Conservation (phyloP, 2,113 vertebrate species). For the Rhinoderma darwinii region DNA sequence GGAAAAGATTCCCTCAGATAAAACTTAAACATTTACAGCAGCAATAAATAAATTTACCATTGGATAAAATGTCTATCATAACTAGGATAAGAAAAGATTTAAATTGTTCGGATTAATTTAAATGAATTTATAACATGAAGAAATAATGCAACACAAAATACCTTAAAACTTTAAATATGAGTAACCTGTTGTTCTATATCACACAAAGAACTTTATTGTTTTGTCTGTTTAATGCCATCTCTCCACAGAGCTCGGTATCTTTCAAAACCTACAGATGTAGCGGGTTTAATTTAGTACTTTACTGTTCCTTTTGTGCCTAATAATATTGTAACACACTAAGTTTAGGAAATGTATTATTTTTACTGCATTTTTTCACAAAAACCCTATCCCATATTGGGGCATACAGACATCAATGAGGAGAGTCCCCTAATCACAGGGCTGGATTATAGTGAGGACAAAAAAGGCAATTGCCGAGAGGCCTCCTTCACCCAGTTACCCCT, state of each 20-base stretch:
- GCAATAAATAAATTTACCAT: not conserved
- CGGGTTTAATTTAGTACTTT: too few relatives aligned
- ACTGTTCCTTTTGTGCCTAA: not conserved
- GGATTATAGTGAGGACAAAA: too few relatives aligned
- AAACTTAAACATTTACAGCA: not conserved
- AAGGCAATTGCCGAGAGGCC: too few relatives aligned
- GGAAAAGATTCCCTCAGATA: not conserved
- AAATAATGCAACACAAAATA: not conserved
- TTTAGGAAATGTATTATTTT: not conserved
- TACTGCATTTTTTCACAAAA: not conserved
- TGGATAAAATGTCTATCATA: constrained; percentile 11
- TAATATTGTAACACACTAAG: not conserved
- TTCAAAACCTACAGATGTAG: not conserved
- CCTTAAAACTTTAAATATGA: not conserved
- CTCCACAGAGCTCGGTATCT: not conserved
- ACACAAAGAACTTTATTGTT: not conserved
- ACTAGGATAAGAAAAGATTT: not conserved
- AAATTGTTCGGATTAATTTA: not conserved
- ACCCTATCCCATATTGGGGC: too few relatives aligned
- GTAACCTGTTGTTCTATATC: not conserved
- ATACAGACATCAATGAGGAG: too few relatives aligned
- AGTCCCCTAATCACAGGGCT: too few relatives aligned
- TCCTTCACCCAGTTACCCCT: too few relatives aligned
- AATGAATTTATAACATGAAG: not conserved
- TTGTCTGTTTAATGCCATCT: not conserved